A percentile compares a stretch with the other conserved stretches of the same genome.
phyloP scores from a whole-genome alignment of 2,888 invertebrate genomes.

The Celastrina argiolus region DNA sequence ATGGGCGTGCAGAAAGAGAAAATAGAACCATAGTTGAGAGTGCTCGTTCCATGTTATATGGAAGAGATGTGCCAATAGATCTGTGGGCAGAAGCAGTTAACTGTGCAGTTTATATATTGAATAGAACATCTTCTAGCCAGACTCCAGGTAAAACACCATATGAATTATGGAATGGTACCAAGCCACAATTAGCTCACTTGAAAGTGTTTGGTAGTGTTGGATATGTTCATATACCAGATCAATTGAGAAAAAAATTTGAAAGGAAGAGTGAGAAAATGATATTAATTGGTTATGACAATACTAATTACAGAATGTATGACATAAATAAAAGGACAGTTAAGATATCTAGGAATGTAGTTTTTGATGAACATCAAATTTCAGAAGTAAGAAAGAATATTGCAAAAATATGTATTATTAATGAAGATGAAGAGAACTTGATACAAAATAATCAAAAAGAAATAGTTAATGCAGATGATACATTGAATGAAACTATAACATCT shows the following conservation, averaged over 20 bases:
- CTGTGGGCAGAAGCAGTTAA: constrained; percentile 4
- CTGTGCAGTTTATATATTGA: not conserved
- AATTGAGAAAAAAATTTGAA: not conserved
- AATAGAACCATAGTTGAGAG: not conserved
- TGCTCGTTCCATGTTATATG: not conserved
- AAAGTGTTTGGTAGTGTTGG: not conserved
- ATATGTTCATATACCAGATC: not conserved
- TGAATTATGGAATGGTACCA: constrained; percentile 7
- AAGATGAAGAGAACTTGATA: constrained; percentile 26
- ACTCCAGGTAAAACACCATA: not conserved
- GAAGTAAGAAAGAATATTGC: constrained; percentile 3
- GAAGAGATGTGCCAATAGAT: not conserved
- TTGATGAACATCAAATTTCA: constrained; percentile 35
- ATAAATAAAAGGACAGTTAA: constrained; percentile 12
- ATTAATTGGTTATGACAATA: constrained; percentile 22
- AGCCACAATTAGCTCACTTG: not conserved
- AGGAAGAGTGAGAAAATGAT: not conserved
- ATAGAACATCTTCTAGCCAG: not conserved
- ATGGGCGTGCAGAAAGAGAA: constrained; percentile 31
- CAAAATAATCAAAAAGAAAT: constrained; percentile 10
- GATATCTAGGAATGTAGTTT: constrained; percentile 35
- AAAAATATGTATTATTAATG: constrained; percentile 24
- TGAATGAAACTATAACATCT: not conserved
- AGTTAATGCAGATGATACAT: not conserved
- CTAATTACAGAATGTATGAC: constrained; percentile 32